Conservation (phyloP, 2,888 invertebrate genomes). For the Zelleria hepariella region DNA sequence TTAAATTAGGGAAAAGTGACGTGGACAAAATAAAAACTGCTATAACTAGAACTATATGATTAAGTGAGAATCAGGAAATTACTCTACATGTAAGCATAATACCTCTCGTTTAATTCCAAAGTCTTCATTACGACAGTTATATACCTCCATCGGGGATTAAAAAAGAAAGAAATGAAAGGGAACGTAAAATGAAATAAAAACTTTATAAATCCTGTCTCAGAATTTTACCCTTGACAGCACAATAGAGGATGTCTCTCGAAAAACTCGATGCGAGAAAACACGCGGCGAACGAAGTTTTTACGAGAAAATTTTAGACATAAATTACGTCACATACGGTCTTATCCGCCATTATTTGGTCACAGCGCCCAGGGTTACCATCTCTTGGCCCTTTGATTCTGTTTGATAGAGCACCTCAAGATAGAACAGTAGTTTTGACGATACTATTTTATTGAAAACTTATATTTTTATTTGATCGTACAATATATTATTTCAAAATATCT, state of each 20-base stretch:
- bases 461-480: too few relatives aligned
- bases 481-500: too few relatives aligned
- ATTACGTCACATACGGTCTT: constrained; percentile 59
- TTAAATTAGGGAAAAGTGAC: too few relatives aligned
- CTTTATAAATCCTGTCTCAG: constrained; percentile 39
- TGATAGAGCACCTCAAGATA: too few relatives aligned
- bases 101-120: not conserved
- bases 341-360: constrained; percentile 57
- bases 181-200: constrained; percentile 4
- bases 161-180: not conserved
- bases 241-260: constrained; percentile 27
- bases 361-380: too few relatives aligned
- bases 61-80: too few relatives aligned
- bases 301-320: constrained; percentile 21
- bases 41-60: too few relatives aligned
- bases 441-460: too few relatives aligned
- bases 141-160: not conserved
- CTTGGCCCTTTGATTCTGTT: too few relatives aligned
- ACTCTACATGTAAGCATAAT: too few relatives aligned
- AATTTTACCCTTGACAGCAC: constrained; percentile 41
- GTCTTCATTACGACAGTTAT: not conserved
- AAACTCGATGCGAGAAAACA: constrained; percentile 37
- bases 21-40: too few relatives aligned
- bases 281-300: constrained; percentile 18
- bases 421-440: too few relatives aligned